phyloP scores from a whole-genome alignment of 2,888 invertebrate genomes.

The Argyresthia goedartella region DNA sequence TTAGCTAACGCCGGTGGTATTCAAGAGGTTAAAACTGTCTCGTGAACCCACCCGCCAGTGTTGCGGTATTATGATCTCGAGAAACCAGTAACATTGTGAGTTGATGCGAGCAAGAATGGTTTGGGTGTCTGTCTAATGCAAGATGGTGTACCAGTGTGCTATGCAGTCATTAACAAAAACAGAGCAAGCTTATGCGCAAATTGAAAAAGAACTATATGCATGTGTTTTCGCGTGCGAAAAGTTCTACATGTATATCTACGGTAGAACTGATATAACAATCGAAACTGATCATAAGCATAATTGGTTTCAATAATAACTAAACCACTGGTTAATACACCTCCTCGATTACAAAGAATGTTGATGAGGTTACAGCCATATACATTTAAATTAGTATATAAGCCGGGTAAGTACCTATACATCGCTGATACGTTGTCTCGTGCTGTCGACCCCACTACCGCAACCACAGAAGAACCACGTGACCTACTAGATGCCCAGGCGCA shows the following conservation, averaged over 20 bases:
- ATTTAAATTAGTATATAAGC: too few relatives aligned
- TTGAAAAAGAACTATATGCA: conserved; percentile 14
- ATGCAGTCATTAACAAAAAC: not conserved
- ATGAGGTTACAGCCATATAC: too few relatives aligned
- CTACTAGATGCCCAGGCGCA: conserved; percentile 4
- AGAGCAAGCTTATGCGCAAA: not conserved
- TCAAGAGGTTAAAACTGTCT: too few relatives aligned
- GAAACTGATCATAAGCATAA: conserved; percentile 2
- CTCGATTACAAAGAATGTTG: conserved; percentile 3
- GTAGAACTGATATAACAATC: not conserved
- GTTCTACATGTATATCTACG: conserved; percentile 13
- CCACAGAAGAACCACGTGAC: not conserved
- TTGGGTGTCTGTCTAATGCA: conserved; percentile 4
- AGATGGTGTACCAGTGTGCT: conserved; percentile 4
- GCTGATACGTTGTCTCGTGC: too few relatives aligned
- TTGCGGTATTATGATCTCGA: not conserved
- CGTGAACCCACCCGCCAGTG: conserved; percentile 4
- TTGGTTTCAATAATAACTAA: conserved; percentile 1
- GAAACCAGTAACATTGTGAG: conserved; percentile 2
- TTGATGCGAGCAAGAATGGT: too few relatives aligned
- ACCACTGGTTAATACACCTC: not conserved
- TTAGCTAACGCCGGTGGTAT: too few relatives aligned
- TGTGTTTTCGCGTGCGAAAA: conserved; percentile 15
- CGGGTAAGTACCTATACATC: too few relatives aligned
- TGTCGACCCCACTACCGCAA: too few relatives aligned